These are phyloP conservation scores for Agonopterix arenella DNA, from an alignment of 2,888 invertebrate species.

Conservation along the genomic window DNA sequence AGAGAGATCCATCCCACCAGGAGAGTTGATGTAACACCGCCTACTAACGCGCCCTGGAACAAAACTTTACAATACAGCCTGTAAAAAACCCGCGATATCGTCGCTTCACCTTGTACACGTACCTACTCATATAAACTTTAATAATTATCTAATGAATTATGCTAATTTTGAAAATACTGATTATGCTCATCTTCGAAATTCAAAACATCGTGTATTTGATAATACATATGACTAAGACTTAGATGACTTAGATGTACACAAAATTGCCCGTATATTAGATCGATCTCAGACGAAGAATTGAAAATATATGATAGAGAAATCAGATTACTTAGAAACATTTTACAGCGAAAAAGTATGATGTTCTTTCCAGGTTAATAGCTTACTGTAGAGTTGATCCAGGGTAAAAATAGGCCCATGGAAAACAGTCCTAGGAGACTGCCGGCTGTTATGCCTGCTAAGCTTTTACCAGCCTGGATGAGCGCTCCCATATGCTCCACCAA, in stretches of 20 bases:
- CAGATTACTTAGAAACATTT: no score
- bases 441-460: conserved; percentile 82
- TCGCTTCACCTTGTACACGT: neutral
- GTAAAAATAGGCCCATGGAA: conserved; percentile 83
- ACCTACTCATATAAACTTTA: neutral
- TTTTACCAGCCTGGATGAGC: conserved; percentile 83
- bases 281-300: no score
- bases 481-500: conserved; percentile 84
- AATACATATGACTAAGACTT: no score
- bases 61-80: no score
- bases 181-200: no score
- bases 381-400: conserved; percentile 82
- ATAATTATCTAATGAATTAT: neutral
- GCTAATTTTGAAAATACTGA: no score
- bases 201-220: no score
- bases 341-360: no score
- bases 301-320: no score
- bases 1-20: conserved; percentile 83
- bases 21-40: conserved; percentile 77
- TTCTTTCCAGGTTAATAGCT: conserved; percentile 11
- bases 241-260: no score
- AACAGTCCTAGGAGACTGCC: conserved; percentile 84
- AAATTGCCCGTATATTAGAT: no score
- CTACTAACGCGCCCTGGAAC: conserved; percentile 79
- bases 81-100: no score